These are phyloP conservation scores for Aphodius sticticus DNA, from an alignment of 2,888 invertebrate genomes.

Conservation along the genomic window DNA sequence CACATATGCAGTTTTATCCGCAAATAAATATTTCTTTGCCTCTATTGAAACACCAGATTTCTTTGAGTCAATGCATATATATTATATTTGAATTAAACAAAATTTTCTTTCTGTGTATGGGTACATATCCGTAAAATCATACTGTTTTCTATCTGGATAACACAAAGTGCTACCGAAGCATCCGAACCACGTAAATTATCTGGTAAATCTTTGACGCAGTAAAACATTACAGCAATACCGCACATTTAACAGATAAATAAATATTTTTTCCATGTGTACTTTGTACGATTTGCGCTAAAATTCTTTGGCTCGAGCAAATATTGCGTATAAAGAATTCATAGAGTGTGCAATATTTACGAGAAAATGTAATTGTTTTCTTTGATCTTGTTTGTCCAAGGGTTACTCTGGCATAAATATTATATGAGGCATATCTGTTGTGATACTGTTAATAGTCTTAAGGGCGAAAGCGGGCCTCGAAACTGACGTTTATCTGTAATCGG, in stretches of 20 bases:
- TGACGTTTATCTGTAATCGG: conserved; percentile 23
- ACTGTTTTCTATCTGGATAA: too few species aligned
- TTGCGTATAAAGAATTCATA: background rate
- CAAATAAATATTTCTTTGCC: too few species aligned
- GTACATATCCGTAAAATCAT: too few species aligned
- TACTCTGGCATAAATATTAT: conserved; percentile 16
- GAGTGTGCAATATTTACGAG: background rate
- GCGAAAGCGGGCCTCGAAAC: background rate
- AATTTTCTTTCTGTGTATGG: too few species aligned
- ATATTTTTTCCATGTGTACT: too few species aligned
- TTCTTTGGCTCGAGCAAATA: background rate
- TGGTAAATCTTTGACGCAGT: background rate
- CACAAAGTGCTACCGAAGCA: background rate
- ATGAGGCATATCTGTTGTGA: conserved; percentile 36
- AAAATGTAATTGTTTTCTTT: conserved; percentile 25
- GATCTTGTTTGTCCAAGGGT: conserved; percentile 18
- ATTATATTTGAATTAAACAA: too few species aligned
- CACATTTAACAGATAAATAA: too few species aligned
- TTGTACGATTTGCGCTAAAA: too few species aligned
- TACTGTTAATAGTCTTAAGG: conserved; percentile 37
- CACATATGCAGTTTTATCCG: too few species aligned
- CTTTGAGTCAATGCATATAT: too few species aligned
- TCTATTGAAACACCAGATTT: too few species aligned
- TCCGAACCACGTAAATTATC: background rate
- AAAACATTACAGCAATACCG: background rate